Base-by-base conservation (phyloP, 2,797 vertebrate genomes). In the Sebastes hubbsi region DNA sequence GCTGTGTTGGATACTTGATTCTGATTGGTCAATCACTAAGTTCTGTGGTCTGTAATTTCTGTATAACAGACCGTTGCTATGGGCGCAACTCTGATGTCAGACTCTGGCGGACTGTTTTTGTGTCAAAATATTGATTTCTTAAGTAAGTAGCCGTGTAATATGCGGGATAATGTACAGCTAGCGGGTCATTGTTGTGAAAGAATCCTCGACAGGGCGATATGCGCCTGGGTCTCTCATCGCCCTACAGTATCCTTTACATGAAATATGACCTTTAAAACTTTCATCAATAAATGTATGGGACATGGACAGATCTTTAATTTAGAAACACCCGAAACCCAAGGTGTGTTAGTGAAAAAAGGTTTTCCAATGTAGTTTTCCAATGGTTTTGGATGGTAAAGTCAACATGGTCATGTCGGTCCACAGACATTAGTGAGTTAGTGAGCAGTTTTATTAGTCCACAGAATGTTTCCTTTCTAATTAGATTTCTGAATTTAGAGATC, bases 231-330 rank as follows among this genome's bases (percentile, higher is more conserved):
- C 36, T 38, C 36, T 38, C 12, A 38, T 13, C 12, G 12, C 36
- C 36, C 36, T 38, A 38, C 13, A 38, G 36, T 42, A 42, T 42
- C 38, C 38, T 13, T 42, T 42, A 42, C 0, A 63, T 66, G 56
- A 71, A 63, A 71, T n/a, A 59, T 58, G 38, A 65, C 75, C 36
- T 77, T 85, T 72, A 38, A 55, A 78, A 56, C 16, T 38, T 65
- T 42, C 24, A 58, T 22, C 18, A 38, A 14, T 49, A 38, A 0
- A 42, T 11, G 11, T 30, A 13, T 25, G 22, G 4, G 12, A 5
- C 38, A 62, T 3, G 7, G 24, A 25, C 61, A 46, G n/a, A 72
- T 42, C 2, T 72, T 54, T 54, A 18, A 29, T 63, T 25, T 49
- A 1, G 46, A 75, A 32, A 32, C 1, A 14, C 4, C 7, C 1